Evolutionary conservation across 2,113 vertebrate genomes (phyloP).

Genomic region (Corynorhinus townsendii): DNA sequence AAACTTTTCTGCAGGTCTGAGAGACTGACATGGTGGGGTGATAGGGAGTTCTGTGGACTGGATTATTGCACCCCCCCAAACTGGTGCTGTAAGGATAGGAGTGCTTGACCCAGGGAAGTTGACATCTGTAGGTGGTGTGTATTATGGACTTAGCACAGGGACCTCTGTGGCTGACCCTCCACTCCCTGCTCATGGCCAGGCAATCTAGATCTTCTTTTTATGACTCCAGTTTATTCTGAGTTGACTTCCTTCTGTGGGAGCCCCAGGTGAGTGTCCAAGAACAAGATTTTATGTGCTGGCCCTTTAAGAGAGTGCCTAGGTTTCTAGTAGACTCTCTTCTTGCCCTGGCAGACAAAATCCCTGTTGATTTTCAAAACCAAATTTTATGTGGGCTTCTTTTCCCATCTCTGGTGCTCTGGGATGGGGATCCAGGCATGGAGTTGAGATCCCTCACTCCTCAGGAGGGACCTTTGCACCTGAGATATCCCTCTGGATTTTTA

Average conservation of each 20-base stretch:
- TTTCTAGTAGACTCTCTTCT: background rate
- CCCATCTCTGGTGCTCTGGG: background rate
- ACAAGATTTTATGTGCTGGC: background rate
- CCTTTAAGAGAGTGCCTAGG: background rate
- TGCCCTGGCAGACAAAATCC: background rate
- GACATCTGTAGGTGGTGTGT: background rate
- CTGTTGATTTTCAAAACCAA: background rate
- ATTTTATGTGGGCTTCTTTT: background rate
- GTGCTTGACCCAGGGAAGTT: background rate
- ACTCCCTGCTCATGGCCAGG: background rate
- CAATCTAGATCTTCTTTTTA: background rate
- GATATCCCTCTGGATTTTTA: background rate
- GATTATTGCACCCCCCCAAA: background rate
- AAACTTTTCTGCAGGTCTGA: background rate
- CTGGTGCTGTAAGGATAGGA: background rate
- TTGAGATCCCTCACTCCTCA: background rate
- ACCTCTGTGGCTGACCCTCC: background rate
- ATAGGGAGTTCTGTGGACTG: background rate
- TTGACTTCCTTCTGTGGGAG: background rate
- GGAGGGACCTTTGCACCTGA: background rate
- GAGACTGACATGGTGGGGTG: background rate
- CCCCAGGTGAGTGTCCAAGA: background rate
- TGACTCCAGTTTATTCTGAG: background rate
- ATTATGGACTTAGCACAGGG: background rate
- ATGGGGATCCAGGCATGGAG: background rate